Percentiles rank a stretch among this genome's conserved stretches.
These are phyloP conservation scores for Drosophila novamexicana DNA, from an alignment of 1,140 invertebrate species.

Conservation along the genomic window DNA sequence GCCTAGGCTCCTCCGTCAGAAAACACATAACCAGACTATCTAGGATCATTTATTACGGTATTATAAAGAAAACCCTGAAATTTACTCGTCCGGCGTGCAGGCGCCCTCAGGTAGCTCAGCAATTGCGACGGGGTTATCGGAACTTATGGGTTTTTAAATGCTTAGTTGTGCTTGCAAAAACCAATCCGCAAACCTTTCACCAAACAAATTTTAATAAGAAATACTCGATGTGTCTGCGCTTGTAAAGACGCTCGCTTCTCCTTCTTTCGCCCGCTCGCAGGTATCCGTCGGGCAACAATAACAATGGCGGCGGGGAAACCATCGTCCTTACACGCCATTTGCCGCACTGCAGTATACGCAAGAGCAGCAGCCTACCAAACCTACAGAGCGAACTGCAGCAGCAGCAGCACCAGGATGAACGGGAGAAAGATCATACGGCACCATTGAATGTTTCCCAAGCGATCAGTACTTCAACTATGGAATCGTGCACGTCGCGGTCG, in stretches of 20 bases:
- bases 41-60: background rate
- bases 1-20: background rate
- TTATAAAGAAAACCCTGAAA: background rate
- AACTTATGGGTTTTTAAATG: background rate
- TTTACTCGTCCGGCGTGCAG: background rate
- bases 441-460: constrained; percentile 84
- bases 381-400: constrained; percentile 82
- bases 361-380: constrained; percentile 92
- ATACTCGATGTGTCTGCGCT: constrained; percentile 63
- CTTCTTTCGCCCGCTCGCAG: constrained; percentile 83
- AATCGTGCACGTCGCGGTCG: constrained; percentile 84
- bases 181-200: constrained; percentile 51
- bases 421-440: constrained; percentile 42
- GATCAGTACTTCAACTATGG: constrained; percentile 87
- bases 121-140: background rate
- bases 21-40: background rate
- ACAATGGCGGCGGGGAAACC: constrained; percentile 83
- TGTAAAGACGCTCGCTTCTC: constrained; percentile 78
- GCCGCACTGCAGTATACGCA: constrained; percentile 84
- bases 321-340: constrained; percentile 71
- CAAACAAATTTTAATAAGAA: constrained; percentile 58
- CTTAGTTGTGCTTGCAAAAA: constrained; percentile 13
- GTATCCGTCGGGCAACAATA: constrained; percentile 92
- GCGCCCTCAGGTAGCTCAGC: constrained; percentile 30
- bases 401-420: constrained; percentile 45